Evolutionary conservation across 2,888 invertebrate species (phyloP).

Genomic region (Acanthoscelides obtectus): DNA sequence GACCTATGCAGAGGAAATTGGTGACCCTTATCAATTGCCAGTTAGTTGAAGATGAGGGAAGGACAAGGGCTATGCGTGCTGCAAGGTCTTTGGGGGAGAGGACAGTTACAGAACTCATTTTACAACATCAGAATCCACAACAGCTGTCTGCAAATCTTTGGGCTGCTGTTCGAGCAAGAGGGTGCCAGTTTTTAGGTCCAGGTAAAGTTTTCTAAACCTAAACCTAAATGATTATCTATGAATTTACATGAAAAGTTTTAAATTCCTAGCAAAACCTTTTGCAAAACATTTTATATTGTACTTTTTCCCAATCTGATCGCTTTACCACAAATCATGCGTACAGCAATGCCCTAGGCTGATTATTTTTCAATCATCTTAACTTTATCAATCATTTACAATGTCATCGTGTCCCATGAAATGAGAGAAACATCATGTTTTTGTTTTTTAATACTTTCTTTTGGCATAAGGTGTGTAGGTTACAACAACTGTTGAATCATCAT

Average conservation of each 20-base stretch:
- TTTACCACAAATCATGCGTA: no score
- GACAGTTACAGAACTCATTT: conserved; percentile 87
- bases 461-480: neutral
- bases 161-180: conserved; percentile 94
- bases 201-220: conserved; percentile 34
- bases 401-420: no score
- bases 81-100: conserved; percentile 92
- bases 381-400: no score
- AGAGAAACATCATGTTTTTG: no score
- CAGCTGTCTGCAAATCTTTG: conserved; percentile 91
- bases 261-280: no score
- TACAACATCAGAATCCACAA: conserved; percentile 94
- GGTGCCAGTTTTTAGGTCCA: conserved; percentile 97
- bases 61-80: conserved; percentile 73
- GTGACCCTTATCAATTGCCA: conserved; percentile 92
- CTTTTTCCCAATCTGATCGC: no score
- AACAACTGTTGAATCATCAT: neutral
- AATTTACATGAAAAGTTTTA: no score
- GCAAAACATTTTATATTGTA: no score
- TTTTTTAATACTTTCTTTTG: conserved; percentile 3
- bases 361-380: no score
- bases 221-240: no score
- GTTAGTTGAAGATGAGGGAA: conserved; percentile 82
- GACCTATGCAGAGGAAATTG: conserved; percentile 94
- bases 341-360: no score